Evolutionary conservation across 2,113 vertebrate genomes (phyloP).

Genomic region (Todiramphus chloris): DNA sequence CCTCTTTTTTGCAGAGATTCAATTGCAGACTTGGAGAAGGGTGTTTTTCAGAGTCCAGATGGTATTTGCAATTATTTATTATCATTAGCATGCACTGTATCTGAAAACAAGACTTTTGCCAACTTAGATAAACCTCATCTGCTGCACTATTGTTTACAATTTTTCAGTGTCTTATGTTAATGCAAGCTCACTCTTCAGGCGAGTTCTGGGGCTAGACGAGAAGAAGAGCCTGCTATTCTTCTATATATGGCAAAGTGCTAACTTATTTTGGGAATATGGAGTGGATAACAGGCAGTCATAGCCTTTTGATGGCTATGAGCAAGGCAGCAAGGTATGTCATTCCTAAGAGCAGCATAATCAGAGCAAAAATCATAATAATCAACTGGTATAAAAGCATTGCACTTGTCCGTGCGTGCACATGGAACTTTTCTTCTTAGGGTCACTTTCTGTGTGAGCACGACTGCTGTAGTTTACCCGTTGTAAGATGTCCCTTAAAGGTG

Average conservation of each 20-base stretch:
- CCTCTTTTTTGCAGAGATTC: constrained; percentile 31
- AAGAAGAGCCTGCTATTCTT: not conserved
- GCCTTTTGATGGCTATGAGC: not conserved
- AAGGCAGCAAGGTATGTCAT: not conserved
- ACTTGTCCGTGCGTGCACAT: not conserved
- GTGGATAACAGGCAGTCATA: not conserved
- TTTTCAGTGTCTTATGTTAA: not conserved
- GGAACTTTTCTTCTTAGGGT: not conserved
- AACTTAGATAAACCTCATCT: constrained; percentile 44
- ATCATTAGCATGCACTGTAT: constrained; percentile 40
- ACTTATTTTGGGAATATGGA: not conserved
- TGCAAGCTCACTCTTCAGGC: not conserved
- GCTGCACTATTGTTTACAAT: not conserved
- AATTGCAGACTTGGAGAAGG: constrained; percentile 45
- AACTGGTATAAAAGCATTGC: not conserved
- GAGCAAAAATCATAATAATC: not conserved
- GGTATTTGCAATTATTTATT: constrained; percentile 63
- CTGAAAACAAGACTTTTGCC: constrained; percentile 53
- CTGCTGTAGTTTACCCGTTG: not conserved
- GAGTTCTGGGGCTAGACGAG: not conserved
- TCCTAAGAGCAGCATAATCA: not conserved
- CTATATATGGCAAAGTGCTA: not conserved
- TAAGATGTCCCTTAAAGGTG: not conserved
- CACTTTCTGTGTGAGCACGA: not conserved
- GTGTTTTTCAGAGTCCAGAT: constrained; percentile 49